Percentiles rank a stretch among this genome's conserved stretches.
phyloP scores from a whole-genome alignment of 2,888 invertebrate genomes.

The Congeria kusceri region DNA sequence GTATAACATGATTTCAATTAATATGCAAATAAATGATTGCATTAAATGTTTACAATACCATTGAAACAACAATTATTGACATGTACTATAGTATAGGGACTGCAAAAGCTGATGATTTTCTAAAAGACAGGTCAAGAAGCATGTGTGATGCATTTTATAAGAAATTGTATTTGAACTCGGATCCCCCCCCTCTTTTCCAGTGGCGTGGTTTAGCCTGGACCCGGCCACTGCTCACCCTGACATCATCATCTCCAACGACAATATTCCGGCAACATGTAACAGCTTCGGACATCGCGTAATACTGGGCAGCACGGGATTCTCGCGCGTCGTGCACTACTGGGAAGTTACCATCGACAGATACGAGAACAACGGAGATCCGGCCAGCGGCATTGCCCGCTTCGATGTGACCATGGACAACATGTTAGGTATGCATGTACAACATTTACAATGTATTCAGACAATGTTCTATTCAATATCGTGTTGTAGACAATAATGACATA shows the following conservation, averaged over 20 bases:
- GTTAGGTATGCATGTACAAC: constrained; percentile 90
- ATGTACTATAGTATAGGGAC: no score
- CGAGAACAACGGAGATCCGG: constrained; percentile 98
- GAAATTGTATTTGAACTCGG: no score
- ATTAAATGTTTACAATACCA: no score
- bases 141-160: no score
- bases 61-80: no score
- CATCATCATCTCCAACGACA: constrained; percentile 94
- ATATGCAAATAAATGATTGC: no score
- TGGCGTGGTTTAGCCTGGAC: constrained; percentile 96
- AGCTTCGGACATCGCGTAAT: constrained; percentile 98
- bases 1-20: no score
- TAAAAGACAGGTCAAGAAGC: no score
- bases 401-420: constrained; percentile 97
- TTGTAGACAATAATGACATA: no score
- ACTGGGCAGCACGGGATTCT: constrained; percentile 96
- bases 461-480: no score
- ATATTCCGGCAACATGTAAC: constrained; percentile 93
- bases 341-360: constrained; percentile 96
- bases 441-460: no score
- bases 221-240: constrained; percentile 93
- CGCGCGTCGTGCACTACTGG: constrained; percentile 99
- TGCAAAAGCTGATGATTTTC: no score
- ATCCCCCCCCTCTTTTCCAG: constrained; percentile 76
- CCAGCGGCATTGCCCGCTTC: constrained; percentile 97